phyloP scores from a whole-genome alignment of 1,140 invertebrate genomes.

The Bombus vancouverensis region DNA sequence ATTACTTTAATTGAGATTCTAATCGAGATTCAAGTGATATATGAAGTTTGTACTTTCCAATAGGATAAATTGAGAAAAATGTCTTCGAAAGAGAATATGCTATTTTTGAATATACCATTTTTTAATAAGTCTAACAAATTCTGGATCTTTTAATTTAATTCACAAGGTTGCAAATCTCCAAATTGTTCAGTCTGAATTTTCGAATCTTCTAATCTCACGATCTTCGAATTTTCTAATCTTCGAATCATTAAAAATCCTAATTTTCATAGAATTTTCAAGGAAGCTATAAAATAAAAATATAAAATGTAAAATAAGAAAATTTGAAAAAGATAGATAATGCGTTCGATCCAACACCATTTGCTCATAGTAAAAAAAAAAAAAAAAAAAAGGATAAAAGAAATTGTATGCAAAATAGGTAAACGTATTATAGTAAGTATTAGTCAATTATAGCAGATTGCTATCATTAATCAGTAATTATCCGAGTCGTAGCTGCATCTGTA shows the following conservation, averaged over 20 bases:
- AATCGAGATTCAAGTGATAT: background rate
- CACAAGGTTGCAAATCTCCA: background rate
- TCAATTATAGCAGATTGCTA: background rate
- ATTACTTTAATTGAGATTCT: background rate
- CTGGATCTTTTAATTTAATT: no score
- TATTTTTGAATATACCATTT: no score
- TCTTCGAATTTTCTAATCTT: background rate
- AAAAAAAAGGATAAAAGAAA: background rate
- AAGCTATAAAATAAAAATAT: background rate
- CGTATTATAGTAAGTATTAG: background rate
- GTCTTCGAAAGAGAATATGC: background rate
- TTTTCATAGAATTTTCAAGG: no score
- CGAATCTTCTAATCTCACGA: background rate
- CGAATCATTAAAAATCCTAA: background rate
- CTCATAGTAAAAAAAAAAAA: no score
- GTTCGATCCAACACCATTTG: background rate
- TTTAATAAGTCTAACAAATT: no score
- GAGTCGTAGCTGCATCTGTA: no score
- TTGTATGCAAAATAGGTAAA: background rate
- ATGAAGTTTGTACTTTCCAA: background rate
- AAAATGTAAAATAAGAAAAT: background rate
- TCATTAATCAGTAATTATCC: background rate
- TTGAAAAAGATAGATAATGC: background rate
- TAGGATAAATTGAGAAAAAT: background rate
- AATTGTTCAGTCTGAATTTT: background rate